Base-by-base conservation (phyloP, 2,888 invertebrate species). In the Spodoptera picta region DNA sequence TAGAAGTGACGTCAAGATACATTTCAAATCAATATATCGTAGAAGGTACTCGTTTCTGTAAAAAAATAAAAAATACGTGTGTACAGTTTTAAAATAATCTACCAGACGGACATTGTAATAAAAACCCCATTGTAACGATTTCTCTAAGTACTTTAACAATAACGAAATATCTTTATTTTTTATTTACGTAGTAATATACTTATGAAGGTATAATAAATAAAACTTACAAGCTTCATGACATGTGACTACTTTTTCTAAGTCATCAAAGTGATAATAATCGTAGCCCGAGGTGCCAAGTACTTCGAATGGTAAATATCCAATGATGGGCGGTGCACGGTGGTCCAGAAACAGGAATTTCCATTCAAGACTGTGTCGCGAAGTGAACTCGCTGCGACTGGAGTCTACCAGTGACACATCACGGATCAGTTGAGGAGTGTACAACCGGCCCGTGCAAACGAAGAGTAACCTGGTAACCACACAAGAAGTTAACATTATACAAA, bases 261-360 rank as follows among this genome's bases (percentile, higher is more conserved):
- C 99, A 85, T 99, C 99, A 53, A 98, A 97, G 87, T 99, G 99
- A 84, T 98, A 99, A 87, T 99, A 99, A 87, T 99, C 99, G 87
- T 99, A 99, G 1, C 98, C 98, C 0, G 99, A 99, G 0, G 98
- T 99, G 48, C 99, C 99, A 3, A 99, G 95, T 36, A 99, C 97
- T 91, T 99, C 99, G 86, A 99, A 98, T 0, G 99, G 99, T 81
- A 98, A 93, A 78, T 99, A 99, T 0, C 98, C 98, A 72, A 98
- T 98, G 55, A 98, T 98, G 0, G 98, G 97, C 1, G 98, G 97
- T 0, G 98, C 98, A 82, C 98, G 96, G 85, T 98, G 98, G 86
- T 99, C 99, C 31, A 99, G 91, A 86, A 98, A 98, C 24, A 99
- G 92, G 87, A 98, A 99, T 89, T 99, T 99, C 99, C 99, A 99